Conservation (phyloP, 2,797 vertebrate species). For the Lacerta agilis region DNA sequence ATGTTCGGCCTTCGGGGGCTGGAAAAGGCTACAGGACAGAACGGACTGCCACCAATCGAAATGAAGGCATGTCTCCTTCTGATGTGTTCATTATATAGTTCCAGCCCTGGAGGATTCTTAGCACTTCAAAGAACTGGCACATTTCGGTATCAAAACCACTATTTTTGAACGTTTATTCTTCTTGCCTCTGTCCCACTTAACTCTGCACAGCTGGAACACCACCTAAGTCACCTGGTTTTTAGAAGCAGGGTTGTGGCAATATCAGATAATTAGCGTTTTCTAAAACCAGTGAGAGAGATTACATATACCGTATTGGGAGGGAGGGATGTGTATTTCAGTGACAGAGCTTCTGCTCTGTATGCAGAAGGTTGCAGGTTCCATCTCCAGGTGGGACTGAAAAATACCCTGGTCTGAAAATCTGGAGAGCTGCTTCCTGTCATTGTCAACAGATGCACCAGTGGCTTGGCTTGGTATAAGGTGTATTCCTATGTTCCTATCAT, state of each 20-base stretch:
- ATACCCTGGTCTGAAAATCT: too few relatives aligned
- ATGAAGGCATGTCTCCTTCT: conserved; percentile 3
- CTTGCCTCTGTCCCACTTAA: not conserved
- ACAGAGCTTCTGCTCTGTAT: too few relatives aligned
- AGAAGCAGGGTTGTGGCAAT: not conserved
- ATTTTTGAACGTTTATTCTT: not conserved
- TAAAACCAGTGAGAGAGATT: not conserved
- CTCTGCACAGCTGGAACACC: not conserved
- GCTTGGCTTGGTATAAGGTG: too few relatives aligned
- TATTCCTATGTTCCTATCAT: too few relatives aligned
- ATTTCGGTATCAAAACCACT: not conserved
- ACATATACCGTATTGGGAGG: too few relatives aligned
- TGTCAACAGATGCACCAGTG: too few relatives aligned
- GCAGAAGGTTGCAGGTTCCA: too few relatives aligned
- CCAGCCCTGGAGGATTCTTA: conserved; percentile 10
- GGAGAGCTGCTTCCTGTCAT: too few relatives aligned
- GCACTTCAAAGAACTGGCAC: conserved; percentile 19
- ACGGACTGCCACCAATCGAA: not conserved
- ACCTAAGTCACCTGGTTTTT: not conserved
- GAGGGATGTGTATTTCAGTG: too few relatives aligned
- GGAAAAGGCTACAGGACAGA: not conserved
- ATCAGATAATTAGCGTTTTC: not conserved
- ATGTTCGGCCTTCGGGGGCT: not conserved
- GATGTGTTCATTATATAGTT: not conserved
- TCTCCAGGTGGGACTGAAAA: too few relatives aligned